Evolutionary conservation across 2,888 invertebrate genomes (phyloP).

Genomic region (Byasa hedistus): DNA sequence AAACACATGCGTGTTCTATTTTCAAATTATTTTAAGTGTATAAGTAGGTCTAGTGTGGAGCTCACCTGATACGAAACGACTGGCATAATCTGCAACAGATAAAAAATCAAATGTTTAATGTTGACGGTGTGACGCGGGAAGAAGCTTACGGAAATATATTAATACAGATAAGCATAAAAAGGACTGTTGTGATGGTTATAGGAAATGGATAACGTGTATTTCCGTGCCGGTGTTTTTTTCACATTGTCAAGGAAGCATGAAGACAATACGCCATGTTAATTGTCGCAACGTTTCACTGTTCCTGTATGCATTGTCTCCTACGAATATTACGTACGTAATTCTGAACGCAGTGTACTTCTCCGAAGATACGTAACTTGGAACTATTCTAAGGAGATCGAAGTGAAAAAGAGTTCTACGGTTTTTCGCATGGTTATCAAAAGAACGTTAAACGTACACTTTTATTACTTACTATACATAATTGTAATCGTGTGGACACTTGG

Average conservation of each 20-base stretch:
- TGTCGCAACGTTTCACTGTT: constrained; percentile 30
- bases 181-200: not conserved
- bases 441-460: too few species aligned
- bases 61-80: constrained; percentile 11
- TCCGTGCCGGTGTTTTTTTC: constrained; percentile 33
- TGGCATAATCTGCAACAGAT: constrained; percentile 17
- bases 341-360: too few species aligned
- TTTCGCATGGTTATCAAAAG: too few species aligned
- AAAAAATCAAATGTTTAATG: constrained; percentile 1
- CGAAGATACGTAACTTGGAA: too few species aligned
- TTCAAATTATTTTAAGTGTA: too few species aligned
- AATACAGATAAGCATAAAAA: constrained; percentile 11
- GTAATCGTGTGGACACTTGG: too few species aligned
- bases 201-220: constrained; percentile 17
- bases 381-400: too few species aligned
- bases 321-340: not conserved
- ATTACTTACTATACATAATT: too few species aligned
- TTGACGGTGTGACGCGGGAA: not conserved
- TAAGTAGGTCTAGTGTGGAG: too few species aligned
- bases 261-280: not conserved
- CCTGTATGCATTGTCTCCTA: constrained; percentile 13
- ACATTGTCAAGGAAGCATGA: constrained; percentile 31
- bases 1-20: too few species aligned
- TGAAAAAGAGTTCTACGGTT: too few species aligned
- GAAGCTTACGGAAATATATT: constrained; percentile 13